A percentile compares a stretch with the other conserved stretches of the same genome.
Evolutionary conservation across 2,888 invertebrate species (phyloP).

Genomic region (Anodontia alba): DNA sequence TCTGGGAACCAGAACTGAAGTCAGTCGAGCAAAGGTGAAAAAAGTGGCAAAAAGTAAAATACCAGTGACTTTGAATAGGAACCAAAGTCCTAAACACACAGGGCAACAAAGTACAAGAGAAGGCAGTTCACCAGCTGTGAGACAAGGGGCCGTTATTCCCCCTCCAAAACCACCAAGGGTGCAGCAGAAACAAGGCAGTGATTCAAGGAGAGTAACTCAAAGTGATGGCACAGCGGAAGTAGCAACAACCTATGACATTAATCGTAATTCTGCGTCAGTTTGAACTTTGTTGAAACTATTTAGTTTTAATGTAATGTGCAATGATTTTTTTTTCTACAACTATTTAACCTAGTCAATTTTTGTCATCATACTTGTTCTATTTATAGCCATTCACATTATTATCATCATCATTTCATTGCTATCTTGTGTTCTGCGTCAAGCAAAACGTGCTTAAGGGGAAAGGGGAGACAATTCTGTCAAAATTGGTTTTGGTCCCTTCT

Average conservation of each 20-base stretch:
- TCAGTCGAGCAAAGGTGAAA: neutral
- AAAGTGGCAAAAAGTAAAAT: neutral
- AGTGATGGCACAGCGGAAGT: neutral
- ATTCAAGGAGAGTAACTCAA: neutral
- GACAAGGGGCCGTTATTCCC: constrained; percentile 6
- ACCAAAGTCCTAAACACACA: neutral
- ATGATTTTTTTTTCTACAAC: neutral
- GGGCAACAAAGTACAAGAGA: neutral
- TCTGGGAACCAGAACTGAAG: constrained; percentile 30
- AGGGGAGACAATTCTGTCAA: too few relatives aligned
- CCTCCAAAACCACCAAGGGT: constrained; percentile 66
- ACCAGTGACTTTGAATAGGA: constrained; percentile 7
- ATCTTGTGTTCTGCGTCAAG: too few relatives aligned
- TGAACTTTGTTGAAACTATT: neutral
- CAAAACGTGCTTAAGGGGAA: too few relatives aligned
- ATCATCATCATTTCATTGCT: too few relatives aligned
- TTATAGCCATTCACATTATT: too few relatives aligned
- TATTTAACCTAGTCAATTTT: too few relatives aligned
- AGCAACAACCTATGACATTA: neutral
- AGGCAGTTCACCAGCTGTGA: too few relatives aligned
- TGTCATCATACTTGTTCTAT: too few relatives aligned
- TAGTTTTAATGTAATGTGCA: too few relatives aligned
- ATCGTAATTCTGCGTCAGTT: constrained; percentile 8
- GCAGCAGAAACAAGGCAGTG: neutral
- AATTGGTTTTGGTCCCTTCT: too few relatives aligned